Evolutionary conservation across 2,888 invertebrate genomes (phyloP).

Genomic region (Sminthurides aquaticus): DNA sequence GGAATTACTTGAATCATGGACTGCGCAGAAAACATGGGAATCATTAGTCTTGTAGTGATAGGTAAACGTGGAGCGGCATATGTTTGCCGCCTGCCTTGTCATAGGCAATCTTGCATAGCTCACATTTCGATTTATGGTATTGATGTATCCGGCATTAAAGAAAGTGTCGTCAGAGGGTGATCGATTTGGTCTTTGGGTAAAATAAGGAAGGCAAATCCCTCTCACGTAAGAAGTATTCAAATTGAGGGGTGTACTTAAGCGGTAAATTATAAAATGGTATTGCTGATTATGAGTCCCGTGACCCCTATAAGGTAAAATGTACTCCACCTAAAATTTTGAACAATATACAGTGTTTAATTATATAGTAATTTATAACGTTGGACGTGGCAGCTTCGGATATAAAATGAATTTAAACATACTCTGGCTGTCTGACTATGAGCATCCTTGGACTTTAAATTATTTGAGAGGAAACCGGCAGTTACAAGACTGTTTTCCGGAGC

Average conservation of each 20-base stretch:
- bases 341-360: too few relatives aligned
- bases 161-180: neutral
- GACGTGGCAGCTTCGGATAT: neutral
- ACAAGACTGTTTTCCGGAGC: conserved; percentile 7
- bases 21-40: neutral
- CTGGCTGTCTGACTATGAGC: conserved; percentile 6
- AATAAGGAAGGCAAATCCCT: conserved; percentile 9
- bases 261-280: conserved; percentile 21
- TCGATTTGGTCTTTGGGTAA: neutral
- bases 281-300: conserved; percentile 15
- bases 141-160: neutral
- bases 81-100: neutral
- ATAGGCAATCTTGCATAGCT: neutral
- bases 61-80: conserved; percentile 15
- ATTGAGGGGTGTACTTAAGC: conserved; percentile 17
- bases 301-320: conserved; percentile 18
- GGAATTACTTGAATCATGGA: neutral
- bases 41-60: conserved; percentile 21
- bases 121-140: neutral
- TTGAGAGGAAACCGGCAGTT: conserved; percentile 1
- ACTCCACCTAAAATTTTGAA: conserved; percentile 17
- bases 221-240: conserved; percentile 15
- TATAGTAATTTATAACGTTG: neutral
- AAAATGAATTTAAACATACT: neutral
- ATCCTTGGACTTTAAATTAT: neutral